Base-by-base conservation (phyloP, 2,888 invertebrate genomes). In the Ophion ellenae region DNA sequence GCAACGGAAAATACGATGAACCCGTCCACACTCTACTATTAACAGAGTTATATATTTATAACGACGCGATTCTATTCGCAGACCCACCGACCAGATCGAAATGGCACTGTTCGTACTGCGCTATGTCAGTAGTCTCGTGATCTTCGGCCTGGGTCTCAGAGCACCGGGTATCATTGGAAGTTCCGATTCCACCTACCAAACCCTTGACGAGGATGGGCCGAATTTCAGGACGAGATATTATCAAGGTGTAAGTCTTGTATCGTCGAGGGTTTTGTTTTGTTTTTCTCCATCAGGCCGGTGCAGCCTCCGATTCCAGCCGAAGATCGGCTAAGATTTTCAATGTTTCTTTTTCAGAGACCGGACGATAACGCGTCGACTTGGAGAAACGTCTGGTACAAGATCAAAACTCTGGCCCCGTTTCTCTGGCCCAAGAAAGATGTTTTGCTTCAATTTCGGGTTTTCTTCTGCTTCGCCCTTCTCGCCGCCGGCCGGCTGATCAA, bases 351-450 rank as follows among this genome's bases (percentile, higher is more conserved):
- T 61, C 86, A 95, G 95, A 92, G 93, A 81, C 90, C 89, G 5
- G 94, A 95, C 89, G 96, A 96, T 9, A 96, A 95, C 90, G 95
- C 95, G 81, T 98, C 98, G 9, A 97, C 98, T 59, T 98, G 98
- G 95, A 95, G 95, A 82, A 97, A 97, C 94, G 96, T 96, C 4
- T 97, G 96, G 95, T 95, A 96, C 90, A 99, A 99, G 94, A 93
- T 98, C 14, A 96, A 96, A 90, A 96, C 96, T 5, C 95, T 99
- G 66, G 95, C 97, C 87, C 99, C 99, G 0, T 99, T 98, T 95
- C 95, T 99, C 53, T 99, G 99, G 99, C 99, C 99, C 0, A 97
- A 96, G 91, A 97, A 97, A 90, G 97, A 97, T 92, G 77, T 95
- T 28, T 90, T 95, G 10, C 95, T 99, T 5, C 99, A 99, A 94